phyloP scores from a whole-genome alignment of 2,797 vertebrate genomes.

The Nothura maculosa region DNA sequence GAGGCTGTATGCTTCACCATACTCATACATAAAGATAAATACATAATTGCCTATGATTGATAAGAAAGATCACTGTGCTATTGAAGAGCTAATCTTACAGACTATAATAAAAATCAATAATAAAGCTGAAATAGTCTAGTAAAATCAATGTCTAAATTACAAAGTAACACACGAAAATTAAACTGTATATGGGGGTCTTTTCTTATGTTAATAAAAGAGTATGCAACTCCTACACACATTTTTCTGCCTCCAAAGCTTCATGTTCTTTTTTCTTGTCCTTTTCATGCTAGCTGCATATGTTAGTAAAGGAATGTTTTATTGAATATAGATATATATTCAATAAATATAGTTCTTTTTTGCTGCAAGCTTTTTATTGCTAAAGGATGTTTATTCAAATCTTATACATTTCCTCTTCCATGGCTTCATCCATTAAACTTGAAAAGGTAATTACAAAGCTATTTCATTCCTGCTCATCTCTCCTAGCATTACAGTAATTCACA shows the following conservation, averaged over 20 bases:
- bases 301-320: background rate
- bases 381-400: background rate
- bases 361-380: background rate
- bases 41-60: background rate
- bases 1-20: background rate
- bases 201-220: background rate
- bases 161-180: conserved; percentile 23
- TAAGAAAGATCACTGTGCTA: background rate
- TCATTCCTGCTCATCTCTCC: background rate
- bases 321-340: too few relatives aligned
- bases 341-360: background rate
- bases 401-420: background rate
- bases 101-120: background rate
- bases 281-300: background rate
- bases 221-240: conserved; percentile 22
- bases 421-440: background rate
- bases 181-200: conserved; percentile 15
- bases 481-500: background rate
- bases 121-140: background rate
- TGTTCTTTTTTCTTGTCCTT: background rate
- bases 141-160: conserved; percentile 13
- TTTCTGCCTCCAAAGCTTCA: background rate
- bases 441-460: background rate
- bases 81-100: background rate
- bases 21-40: background rate